These are phyloP conservation scores for Thalassophryne amazonica DNA, from an alignment of 2,797 vertebrate species.

Conservation along the genomic window DNA sequence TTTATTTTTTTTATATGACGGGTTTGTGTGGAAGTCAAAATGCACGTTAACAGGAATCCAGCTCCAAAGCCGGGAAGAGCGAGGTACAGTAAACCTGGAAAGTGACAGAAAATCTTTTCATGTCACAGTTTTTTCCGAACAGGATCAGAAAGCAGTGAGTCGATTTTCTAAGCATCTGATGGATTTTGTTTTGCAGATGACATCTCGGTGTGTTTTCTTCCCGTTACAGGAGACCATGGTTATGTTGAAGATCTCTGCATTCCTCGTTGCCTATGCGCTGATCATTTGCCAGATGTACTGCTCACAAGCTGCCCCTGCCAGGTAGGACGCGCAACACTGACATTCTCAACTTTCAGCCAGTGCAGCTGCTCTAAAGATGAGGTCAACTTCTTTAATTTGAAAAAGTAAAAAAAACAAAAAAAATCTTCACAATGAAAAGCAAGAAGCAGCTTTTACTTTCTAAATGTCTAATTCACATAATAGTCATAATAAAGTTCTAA, in stretches of 20 bases:
- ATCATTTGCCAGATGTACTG: conserved; percentile 90
- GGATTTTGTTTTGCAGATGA: background rate
- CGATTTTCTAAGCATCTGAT: background rate
- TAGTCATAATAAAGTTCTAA: no score
- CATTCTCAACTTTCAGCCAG: background rate
- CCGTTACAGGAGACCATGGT: conserved; percentile 83
- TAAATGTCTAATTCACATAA: no score
- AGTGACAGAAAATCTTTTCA: conserved; percentile 1
- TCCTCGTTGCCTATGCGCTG: conserved; percentile 90
- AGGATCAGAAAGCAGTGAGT: background rate
- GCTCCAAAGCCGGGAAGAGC: conserved; percentile 1
- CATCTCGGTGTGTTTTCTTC: conserved; percentile 25
- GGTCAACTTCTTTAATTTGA: background rate
- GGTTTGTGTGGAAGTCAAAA: conserved; percentile 4
- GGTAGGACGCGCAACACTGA: conserved; percentile 71
- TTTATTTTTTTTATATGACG: background rate
- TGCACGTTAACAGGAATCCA: conserved; percentile 21
- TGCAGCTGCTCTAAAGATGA: background rate
- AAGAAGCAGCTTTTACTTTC: no score
- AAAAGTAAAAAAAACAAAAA: background rate
- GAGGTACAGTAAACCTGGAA: conserved; percentile 4
- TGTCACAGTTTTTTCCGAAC: background rate
- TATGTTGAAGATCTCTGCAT: conserved; percentile 89
- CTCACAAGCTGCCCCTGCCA: conserved; percentile 88
- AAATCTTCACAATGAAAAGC: no score